Base-by-base conservation (phyloP, 2,888 invertebrate genomes). In the Heliconius erato region DNA sequence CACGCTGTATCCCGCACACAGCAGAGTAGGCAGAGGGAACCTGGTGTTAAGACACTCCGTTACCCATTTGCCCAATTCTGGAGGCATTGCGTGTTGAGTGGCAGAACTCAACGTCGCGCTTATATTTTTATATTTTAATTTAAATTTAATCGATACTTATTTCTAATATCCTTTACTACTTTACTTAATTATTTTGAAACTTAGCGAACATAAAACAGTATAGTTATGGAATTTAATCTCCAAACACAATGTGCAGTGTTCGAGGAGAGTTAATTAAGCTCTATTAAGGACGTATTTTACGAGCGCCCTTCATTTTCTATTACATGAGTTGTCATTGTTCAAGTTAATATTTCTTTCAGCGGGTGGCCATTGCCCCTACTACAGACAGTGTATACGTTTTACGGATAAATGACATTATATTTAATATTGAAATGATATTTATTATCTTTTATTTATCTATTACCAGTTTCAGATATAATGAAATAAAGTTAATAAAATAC, bases 271-370 rank as follows among this genome's bases (percentile, higher is more conserved):
- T 83, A 83, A 83, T 80, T 72, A 80, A 74, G 44, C 49, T 81
- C 68, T 84, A 76, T 82, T 83, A 82, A 82, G 74, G 69, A 82
- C 74, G 26, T 44, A 63, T 40, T 84, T 85, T 84, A 85, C 67
- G 85, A 79, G 28, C 69, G 78, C 77, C 83, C 84, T 84, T 84
- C 85, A 85, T 85, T 86, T 84, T 80, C 85, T 85, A 86, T 82
- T 85, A 85, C 84, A 85, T 82, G 85, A 85, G 84, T 80, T 85
- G 86, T 87, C 85, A 87, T 88, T 88, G 88, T 87, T 88, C 85
- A 82, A 59, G 82, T 74, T 82, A 63, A 83, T 81, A 74, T 74
- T 82, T 84, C 81, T 82, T 82, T 79, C 83, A 74, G 83, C 86
- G 87, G 86, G 86, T 88, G 88, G 88, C 85, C 88, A 79, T 77